Evolutionary conservation across 2,888 invertebrate species (phyloP).

Genomic region (Capitulum mitella): DNA sequence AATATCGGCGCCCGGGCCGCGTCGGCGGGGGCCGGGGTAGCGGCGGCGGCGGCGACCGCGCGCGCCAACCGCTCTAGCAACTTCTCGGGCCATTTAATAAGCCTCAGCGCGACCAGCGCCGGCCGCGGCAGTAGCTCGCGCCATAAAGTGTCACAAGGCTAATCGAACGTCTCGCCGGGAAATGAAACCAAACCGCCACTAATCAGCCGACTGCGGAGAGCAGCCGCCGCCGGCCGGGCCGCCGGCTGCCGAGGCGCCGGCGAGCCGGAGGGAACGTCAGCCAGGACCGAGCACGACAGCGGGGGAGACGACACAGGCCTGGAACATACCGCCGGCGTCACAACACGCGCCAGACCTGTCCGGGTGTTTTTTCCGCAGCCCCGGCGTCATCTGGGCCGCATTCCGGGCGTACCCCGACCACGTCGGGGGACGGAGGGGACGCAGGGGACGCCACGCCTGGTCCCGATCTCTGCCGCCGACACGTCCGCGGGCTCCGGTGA

Average conservation of each 20-base stretch:
- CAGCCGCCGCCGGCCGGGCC: too few species aligned
- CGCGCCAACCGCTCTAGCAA: neutral
- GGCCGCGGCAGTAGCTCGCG: neutral
- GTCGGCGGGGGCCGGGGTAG: too few species aligned
- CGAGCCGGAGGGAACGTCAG: neutral
- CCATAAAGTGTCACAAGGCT: neutral
- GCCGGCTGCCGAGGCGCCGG: neutral
- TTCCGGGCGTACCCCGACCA: neutral
- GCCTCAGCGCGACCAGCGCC: neutral
- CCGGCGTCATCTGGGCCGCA: neutral
- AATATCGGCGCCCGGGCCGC: too few species aligned
- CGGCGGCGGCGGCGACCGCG: neutral
- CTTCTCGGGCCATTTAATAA: neutral
- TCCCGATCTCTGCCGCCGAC: too few species aligned
- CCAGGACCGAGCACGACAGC: too few species aligned
- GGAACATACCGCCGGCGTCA: too few species aligned
- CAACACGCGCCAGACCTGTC: too few species aligned
- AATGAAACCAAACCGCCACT: neutral
- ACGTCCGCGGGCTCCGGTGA: neutral
- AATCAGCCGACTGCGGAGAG: neutral
- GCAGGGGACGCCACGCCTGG: too few species aligned
- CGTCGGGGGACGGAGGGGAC: too few species aligned
- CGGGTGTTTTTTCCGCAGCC: neutral
- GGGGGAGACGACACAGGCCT: too few species aligned
- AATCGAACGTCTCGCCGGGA: neutral